Percentiles rank a stretch among this genome's conserved stretches.
Evolutionary conservation across 2,113 vertebrate species (phyloP).

Genomic region (Micromys minutus): DNA sequence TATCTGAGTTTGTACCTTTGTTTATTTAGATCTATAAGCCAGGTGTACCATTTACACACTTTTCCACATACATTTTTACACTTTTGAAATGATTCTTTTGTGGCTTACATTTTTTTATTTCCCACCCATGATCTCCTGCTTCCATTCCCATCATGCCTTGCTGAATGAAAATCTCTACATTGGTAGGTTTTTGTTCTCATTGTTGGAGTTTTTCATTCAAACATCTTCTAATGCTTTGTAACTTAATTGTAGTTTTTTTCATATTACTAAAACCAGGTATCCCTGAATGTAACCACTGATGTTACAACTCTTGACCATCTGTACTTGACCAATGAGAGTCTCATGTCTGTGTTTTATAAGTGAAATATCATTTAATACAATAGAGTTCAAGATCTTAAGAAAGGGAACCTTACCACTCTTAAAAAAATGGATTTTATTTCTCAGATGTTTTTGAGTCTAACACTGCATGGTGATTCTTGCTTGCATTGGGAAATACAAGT

Average conservation of each 20-base stretch:
- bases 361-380: not conserved
- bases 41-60: not conserved
- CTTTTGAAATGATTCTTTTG: not conserved
- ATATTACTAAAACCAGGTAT: not conserved
- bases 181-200: not conserved
- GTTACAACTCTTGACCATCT: not conserved
- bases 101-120: not conserved
- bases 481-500: not conserved
- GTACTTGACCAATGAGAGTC: not conserved
- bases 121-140: not conserved
- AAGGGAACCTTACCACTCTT: not conserved
- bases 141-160: not conserved
- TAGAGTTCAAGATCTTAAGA: not conserved
- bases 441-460: not conserved
- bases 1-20: not conserved
- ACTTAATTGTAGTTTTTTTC: not conserved
- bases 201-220: conserved; percentile 22
- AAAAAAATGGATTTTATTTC: not conserved
- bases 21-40: not conserved
- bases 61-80: not conserved
- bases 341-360: not conserved
- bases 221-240: conserved; percentile 10
- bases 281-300: not conserved
- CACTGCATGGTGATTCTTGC: not conserved
- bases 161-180: not conserved